Evolutionary conservation across 2,888 invertebrate species (phyloP).

Genomic region (Stictocephala bisonia): DNA sequence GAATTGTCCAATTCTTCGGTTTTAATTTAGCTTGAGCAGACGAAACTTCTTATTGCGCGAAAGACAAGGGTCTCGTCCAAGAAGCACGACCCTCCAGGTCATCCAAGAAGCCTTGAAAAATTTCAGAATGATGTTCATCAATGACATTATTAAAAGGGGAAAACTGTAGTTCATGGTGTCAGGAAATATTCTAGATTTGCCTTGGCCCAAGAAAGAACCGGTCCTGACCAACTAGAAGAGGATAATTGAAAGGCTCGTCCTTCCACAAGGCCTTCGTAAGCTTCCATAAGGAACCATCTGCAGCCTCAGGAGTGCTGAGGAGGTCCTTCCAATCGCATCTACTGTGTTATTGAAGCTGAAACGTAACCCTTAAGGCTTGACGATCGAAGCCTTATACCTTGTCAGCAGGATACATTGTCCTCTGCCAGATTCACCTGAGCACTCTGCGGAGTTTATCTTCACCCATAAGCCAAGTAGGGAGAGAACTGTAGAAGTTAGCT

Average conservation of each 20-base stretch:
- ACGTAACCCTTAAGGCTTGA: neutral
- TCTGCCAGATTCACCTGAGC: neutral
- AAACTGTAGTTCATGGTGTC: conserved; percentile 41
- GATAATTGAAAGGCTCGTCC: neutral
- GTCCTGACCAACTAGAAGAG: neutral
- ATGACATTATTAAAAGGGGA: neutral
- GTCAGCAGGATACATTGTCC: neutral
- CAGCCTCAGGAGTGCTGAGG: neutral
- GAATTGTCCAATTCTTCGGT: too few relatives aligned
- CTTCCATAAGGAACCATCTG: neutral
- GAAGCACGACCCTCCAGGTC: too few relatives aligned
- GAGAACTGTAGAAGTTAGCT: neutral
- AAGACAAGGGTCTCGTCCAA: too few relatives aligned
- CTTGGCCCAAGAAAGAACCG: neutral
- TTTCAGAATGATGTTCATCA: neutral
- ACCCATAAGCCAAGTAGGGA: neutral
- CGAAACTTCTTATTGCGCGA: too few relatives aligned
- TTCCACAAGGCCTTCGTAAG: neutral
- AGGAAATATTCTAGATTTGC: conserved; percentile 4
- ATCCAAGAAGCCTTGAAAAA: neutral
- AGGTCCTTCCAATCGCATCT: neutral
- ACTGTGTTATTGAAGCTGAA: neutral
- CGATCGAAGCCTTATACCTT: neutral
- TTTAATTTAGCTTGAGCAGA: too few relatives aligned
- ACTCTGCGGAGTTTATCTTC: neutral